Percentiles rank a stretch among this genome's conserved stretches.
Conservation (phyloP, 2,113 vertebrate genomes). For the Cathartes aura region DNA sequence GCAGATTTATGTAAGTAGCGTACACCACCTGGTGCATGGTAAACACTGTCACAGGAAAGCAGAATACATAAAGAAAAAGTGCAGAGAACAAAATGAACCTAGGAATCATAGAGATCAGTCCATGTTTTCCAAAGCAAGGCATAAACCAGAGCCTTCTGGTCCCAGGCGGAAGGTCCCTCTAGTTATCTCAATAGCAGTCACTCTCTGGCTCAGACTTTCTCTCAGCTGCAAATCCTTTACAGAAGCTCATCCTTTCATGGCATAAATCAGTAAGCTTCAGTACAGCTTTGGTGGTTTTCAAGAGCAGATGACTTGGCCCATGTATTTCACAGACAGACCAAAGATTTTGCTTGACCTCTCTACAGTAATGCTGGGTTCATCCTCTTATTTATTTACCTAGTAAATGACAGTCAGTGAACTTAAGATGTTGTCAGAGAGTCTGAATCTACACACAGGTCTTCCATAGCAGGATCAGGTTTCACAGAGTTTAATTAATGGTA, state of each 20-base stretch:
- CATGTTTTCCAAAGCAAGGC: neutral
- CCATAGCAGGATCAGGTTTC: neutral
- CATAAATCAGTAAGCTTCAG: neutral
- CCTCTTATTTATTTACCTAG: neutral
- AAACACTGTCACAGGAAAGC: neutral
- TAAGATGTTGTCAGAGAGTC: neutral
- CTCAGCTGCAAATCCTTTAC: neutral
- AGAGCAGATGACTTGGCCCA: neutral
- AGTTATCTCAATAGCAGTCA: neutral
- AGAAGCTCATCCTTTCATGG: neutral
- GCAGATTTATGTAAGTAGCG: too few species aligned
- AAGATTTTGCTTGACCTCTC: neutral
- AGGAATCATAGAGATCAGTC: neutral
- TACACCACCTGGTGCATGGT: too few species aligned
- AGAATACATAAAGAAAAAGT: neutral
- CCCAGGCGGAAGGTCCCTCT: neutral
- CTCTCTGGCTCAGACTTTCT: neutral
- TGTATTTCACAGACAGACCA: neutral
- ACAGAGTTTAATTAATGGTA: constrained; percentile 4
- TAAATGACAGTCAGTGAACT: neutral
- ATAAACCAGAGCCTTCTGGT: neutral
- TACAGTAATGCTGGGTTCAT: neutral
- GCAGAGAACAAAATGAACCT: neutral
- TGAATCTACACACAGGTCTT: neutral
- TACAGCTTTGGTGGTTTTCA: neutral